These are phyloP conservation scores for Physeter macrocephalus DNA, from an alignment of 2,113 vertebrate species.

Conservation along the genomic window DNA sequence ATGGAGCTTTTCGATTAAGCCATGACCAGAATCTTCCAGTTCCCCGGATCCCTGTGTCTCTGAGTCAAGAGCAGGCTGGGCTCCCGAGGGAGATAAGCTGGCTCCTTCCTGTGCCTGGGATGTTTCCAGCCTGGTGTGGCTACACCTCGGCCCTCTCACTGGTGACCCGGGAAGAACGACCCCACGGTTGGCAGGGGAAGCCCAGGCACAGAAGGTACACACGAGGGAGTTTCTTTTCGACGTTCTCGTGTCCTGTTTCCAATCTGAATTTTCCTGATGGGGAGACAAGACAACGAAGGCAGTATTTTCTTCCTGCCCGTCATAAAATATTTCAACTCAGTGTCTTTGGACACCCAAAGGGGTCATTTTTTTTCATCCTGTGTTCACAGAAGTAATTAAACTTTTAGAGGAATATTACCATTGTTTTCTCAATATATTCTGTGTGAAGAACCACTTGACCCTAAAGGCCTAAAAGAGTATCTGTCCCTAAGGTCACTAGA, in stretches of 20 bases:
- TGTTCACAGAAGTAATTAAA: background rate
- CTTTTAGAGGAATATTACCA: background rate
- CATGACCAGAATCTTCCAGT: background rate
- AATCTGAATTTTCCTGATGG: background rate
- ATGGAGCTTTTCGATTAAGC: background rate
- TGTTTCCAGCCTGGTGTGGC: background rate
- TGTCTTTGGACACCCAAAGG: background rate
- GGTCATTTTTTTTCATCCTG: background rate
- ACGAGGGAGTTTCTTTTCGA: rapidly evolving
- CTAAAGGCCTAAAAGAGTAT: no score
- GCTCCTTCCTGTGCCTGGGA: rapidly evolving
- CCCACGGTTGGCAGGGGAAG: rapidly evolving
- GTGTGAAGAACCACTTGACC: background rate
- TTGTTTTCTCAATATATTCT: background rate
- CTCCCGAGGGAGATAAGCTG: rapidly evolving
- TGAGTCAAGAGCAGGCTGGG: background rate
- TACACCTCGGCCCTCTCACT: rapidly evolving
- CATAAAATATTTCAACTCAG: background rate
- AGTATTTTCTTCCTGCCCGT: background rate
- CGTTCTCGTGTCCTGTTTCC: background rate
- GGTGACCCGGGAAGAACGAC: rapidly evolving
- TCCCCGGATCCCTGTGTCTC: background rate
- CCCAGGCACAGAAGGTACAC: rapidly evolving
- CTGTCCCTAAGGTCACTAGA: background rate
- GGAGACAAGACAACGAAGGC: rapidly evolving